phyloP scores from a whole-genome alignment of 2,797 vertebrate genomes.

The Luscinia megarhynchos region DNA sequence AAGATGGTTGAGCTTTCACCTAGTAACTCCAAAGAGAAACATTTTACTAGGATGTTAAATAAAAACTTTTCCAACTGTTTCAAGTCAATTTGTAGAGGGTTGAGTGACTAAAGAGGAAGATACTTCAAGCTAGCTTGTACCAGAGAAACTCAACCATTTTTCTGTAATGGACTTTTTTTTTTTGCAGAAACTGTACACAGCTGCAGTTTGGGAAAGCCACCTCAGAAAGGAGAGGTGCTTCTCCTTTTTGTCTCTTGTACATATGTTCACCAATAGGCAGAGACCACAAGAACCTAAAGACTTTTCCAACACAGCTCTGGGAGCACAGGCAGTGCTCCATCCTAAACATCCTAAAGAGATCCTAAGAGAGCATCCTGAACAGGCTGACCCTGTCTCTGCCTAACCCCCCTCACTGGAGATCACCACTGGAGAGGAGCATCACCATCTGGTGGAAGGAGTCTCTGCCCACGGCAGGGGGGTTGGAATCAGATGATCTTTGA shows the following conservation, averaged over 20 bases:
- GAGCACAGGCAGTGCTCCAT: not conserved
- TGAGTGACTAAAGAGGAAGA: not conserved
- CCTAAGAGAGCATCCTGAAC: not conserved
- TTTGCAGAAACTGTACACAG: not conserved
- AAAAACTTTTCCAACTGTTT: not conserved
- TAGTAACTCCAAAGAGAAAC: not conserved
- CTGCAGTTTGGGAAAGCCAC: not conserved
- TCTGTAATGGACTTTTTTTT: not conserved
- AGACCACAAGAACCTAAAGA: not conserved
- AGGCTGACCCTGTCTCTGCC: not conserved
- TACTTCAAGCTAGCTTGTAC: not conserved
- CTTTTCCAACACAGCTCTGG: not conserved
- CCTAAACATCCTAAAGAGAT: no score
- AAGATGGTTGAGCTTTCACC: not conserved
- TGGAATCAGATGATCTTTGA: not conserved
- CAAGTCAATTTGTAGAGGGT: not conserved
- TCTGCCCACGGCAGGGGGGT: rapidly evolving
- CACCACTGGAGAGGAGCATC: not conserved
- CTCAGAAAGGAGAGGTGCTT: not conserved
- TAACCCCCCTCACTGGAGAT: not conserved
- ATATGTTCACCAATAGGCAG: not conserved
- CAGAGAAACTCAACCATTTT: not conserved
- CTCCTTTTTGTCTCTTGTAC: not conserved
- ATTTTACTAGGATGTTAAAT: not conserved
- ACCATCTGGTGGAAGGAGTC: not conserved